Evolutionary conservation across 2,113 vertebrate genomes (phyloP), one percentile per base, ranked within the genome.

Genomic region (Planiliza haematocheilus): DNA sequence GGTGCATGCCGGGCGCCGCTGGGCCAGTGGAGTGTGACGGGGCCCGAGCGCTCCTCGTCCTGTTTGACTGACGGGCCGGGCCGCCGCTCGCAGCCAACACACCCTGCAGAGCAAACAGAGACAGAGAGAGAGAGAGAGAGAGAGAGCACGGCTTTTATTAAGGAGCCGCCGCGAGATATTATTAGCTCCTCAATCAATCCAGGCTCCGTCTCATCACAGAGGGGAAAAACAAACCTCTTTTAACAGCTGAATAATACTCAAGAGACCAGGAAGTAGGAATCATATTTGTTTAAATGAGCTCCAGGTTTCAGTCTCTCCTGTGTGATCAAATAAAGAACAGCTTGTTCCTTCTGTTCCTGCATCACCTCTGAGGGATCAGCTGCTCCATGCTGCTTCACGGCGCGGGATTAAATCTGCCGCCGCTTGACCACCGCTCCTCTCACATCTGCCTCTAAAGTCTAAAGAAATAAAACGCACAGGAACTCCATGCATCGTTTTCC

Each of bases 91-190:
- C 11, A 1, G 21, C 21, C 13, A 24, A 49, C 59, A 74, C 68
- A 17, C 72, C 62, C 81, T 56, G 8, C 57, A 77, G 13, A 68
- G n/a, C 59, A 69, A 79, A 81, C 65, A 30, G n/a, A 79, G 30
- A 61, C 21, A 18, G 1, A 71, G 4, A 55, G 14, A 43, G 11
- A 34, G 13, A 13, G 17, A 4, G 30, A 8, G 14, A 34, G 8
- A 9, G 17, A 41, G 55, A 10, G n/a, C 9, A 12, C 12, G 37
- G 7, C n/a, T 49, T 17, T 30, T 55, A 8, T 30, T 8, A n/a
- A 16, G 7, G 1, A 49, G 7, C 20, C 30, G 18, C 13, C 59
- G 9, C 16, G 38, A 42, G 38, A 30, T 30, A 49, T 24, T 20
- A 9, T 57, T 4, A 57, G 9, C 7, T n/a, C 11, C 53, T 51